A percentile compares a stretch with the other conserved stretches of the same genome.
Evolutionary conservation across 2,113 vertebrate species (phyloP).

Genomic region (Cathartes aura): DNA sequence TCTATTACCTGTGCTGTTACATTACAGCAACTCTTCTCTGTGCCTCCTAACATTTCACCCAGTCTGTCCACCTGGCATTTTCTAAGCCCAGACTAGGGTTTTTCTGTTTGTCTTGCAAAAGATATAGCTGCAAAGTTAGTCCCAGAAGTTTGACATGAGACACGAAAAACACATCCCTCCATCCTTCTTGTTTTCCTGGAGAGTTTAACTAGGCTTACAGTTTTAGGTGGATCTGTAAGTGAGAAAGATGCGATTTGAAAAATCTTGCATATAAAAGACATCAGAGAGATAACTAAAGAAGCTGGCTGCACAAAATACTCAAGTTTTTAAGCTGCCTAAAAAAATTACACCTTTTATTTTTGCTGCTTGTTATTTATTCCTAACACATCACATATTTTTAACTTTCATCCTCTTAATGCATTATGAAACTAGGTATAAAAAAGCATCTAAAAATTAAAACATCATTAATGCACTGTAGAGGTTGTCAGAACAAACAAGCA

Average conservation of each 20-base stretch:
- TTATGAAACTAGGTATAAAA: background rate
- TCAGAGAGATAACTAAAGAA: background rate
- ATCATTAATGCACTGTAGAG: background rate
- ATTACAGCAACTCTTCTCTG: background rate
- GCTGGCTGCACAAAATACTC: background rate
- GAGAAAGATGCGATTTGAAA: background rate
- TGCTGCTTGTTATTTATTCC: background rate
- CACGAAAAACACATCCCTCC: background rate
- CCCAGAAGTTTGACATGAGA: background rate
- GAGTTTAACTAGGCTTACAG: background rate
- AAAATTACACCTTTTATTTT: background rate
- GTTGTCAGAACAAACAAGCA: background rate
- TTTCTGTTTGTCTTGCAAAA: background rate
- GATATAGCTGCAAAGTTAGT: background rate
- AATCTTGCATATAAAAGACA: background rate
- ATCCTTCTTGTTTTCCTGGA: background rate
- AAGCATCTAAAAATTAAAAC: background rate
- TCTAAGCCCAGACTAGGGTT: background rate
- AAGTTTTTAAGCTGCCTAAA: background rate
- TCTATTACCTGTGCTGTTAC: background rate
- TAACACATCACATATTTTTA: background rate
- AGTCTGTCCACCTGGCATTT: background rate
- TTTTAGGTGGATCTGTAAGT: background rate
- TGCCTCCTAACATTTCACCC: background rate
- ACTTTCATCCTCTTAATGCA: background rate